Evolutionary conservation across 1,140 invertebrate species (phyloP).

Genomic region (Pollicipes pollicipes): DNA sequence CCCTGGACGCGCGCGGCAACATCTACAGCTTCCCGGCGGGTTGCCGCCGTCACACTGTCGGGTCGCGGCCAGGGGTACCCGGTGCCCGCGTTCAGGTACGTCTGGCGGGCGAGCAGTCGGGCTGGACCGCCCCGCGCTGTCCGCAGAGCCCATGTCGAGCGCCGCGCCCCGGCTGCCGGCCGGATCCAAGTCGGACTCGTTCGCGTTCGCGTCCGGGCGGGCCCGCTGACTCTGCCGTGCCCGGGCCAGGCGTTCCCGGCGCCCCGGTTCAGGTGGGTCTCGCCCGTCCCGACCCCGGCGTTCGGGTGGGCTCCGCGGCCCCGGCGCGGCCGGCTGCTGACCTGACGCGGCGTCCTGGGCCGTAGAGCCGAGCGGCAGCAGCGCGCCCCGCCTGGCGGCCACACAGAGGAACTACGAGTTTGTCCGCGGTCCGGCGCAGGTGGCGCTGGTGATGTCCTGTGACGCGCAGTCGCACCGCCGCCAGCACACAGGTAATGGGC

Average conservation of each 20-base stretch:
- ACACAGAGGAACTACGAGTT: not conserved
- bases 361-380: conserved; percentile 16
- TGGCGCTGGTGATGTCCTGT: conserved; percentile 21
- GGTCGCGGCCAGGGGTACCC: no score
- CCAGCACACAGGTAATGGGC: conserved; percentile 23
- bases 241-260: conserved; percentile 46
- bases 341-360: not conserved
- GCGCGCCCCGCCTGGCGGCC: conserved; percentile 15
- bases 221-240: conserved; percentile 15
- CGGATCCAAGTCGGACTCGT: no score
- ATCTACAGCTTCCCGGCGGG: conserved; percentile 34
- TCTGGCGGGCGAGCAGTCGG: no score
- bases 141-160: not conserved
- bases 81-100: conserved; percentile 42
- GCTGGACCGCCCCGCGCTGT: no score
- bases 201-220: not conserved
- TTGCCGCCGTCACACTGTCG: conserved; percentile 45
- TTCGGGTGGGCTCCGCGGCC: conserved; percentile 20
- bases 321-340: not conserved
- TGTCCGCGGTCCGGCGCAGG: conserved; percentile 10
- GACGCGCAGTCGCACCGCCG: conserved; percentile 10
- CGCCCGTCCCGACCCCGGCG: conserved; percentile 15
- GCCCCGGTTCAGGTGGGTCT: conserved; percentile 16
- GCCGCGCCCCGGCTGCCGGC: no score
- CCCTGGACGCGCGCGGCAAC: no score